Percentiles rank a stretch among this genome's conserved stretches.
Evolutionary conservation across 1,140 invertebrate species (phyloP).

Genomic region (Dinoponera quadriceps): DNA sequence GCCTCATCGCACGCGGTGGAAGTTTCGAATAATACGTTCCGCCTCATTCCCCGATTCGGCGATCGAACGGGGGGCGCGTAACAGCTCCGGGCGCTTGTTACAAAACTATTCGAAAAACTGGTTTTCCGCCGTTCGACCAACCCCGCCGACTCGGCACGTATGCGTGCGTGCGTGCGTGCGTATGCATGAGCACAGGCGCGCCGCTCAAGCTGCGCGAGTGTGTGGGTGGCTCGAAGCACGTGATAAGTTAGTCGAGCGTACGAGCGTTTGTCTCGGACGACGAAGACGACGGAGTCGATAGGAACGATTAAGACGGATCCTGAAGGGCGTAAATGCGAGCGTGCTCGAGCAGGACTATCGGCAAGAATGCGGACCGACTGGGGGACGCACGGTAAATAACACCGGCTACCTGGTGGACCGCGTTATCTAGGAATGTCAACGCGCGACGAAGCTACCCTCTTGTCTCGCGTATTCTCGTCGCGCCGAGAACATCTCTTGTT

Average conservation of each 20-base stretch:
- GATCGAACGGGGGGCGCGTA: conserved; percentile 51
- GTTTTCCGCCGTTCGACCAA: conserved; percentile 58
- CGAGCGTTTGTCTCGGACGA: conserved; percentile 18
- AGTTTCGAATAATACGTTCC: conserved; percentile 60
- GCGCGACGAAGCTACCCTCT: conserved; percentile 1
- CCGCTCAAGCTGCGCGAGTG: not conserved
- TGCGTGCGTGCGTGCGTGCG: not conserved
- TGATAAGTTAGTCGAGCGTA: conserved; percentile 41
- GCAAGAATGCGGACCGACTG: conserved; percentile 72
- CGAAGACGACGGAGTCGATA: conserved; percentile 34
- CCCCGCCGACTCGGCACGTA: conserved; percentile 1
- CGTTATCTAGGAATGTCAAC: conserved; percentile 73
- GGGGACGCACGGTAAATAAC: conserved; percentile 70
- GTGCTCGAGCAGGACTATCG: conserved; percentile 59
- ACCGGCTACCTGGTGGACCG: conserved; percentile 63
- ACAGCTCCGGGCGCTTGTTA: conserved; percentile 51
- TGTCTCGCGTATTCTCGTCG: conserved; percentile 18
- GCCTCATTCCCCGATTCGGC: conserved; percentile 48
- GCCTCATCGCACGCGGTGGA: conserved; percentile 23
- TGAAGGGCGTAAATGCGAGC: conserved; percentile 57
- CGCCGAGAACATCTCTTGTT: too few relatives aligned
- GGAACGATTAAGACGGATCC: conserved; percentile 58
- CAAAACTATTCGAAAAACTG: conserved; percentile 70
- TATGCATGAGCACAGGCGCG: not conserved
- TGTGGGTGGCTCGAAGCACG: not conserved